Conservation (phyloP, 2,113 vertebrate species). For the Chloroceryle aenea region DNA sequence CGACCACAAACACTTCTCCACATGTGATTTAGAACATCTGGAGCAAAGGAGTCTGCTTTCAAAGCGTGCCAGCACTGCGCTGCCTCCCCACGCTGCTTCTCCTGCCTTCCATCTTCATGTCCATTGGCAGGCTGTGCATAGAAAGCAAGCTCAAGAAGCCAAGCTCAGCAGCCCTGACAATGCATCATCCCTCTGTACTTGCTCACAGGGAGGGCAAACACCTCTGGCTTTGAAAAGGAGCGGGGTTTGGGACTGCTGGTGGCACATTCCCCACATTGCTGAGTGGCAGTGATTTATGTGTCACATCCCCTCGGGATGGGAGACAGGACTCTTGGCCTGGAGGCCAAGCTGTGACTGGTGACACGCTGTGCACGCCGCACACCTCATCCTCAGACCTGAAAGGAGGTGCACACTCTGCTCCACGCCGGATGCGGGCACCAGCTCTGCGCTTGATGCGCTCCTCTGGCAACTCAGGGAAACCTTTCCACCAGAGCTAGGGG, state of each 20-base stretch:
- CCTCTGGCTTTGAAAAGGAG: neutral
- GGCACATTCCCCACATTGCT: neutral
- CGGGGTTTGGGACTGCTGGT: neutral
- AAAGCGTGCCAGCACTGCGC: neutral
- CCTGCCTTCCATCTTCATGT: neutral
- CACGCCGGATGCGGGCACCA: neutral
- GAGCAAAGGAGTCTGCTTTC: neutral
- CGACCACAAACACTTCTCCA: slow-evolving; percentile 75
- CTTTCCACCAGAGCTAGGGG: neutral
- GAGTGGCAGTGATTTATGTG: neutral
- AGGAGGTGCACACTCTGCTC: neutral
- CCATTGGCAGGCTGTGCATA: neutral
- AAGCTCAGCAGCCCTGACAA: neutral
- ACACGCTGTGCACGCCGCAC: neutral
- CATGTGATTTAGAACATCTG: slow-evolving; percentile 81
- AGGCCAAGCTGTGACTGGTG: neutral
- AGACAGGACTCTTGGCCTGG: neutral
- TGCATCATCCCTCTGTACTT: accelerated
- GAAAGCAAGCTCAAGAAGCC: neutral
- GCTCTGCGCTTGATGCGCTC: neutral
- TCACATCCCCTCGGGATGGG: neutral
- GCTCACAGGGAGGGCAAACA: neutral
- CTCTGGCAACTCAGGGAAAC: neutral
- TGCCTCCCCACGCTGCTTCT: neutral
- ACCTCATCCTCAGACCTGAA: neutral